A percentile compares a stretch with the other conserved stretches of the same genome.
These are phyloP conservation scores for Xyrauchen texanus DNA, from an alignment of 2,113 vertebrate species.

Conservation along the genomic window DNA sequence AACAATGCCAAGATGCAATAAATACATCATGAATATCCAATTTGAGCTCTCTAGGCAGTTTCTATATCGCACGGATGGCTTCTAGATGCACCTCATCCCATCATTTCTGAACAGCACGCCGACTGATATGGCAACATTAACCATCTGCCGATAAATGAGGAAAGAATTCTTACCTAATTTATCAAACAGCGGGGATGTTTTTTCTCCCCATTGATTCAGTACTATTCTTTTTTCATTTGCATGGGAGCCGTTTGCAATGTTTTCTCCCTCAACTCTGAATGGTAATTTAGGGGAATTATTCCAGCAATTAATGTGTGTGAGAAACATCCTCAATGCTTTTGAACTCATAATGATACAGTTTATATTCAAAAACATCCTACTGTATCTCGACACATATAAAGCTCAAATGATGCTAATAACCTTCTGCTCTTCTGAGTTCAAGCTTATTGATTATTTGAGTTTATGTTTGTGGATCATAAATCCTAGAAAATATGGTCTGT, in stretches of 20 bases:
- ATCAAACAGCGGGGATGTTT: slow-evolving; percentile 47
- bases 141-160: slow-evolving; percentile 53
- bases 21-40: slow-evolving; percentile 20
- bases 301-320: not conserved
- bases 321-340: not conserved
- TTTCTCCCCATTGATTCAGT: slow-evolving; percentile 43
- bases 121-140: slow-evolving; percentile 51
- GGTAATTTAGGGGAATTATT: slow-evolving; percentile 19
- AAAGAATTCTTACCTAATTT: slow-evolving; percentile 46
- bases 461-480: slow-evolving; percentile 23
- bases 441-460: slow-evolving; percentile 21
- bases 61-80: slow-evolving; percentile 8
- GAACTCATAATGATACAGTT: not conserved
- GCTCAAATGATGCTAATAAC: not conserved
- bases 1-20: slow-evolving; percentile 28
- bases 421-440: slow-evolving; percentile 16
- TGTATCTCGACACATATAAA: not conserved
- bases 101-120: slow-evolving; percentile 49
- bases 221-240: slow-evolving; percentile 47
- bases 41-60: slow-evolving; percentile 33
- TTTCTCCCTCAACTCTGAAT: slow-evolving; percentile 13
- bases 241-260: slow-evolving; percentile 26
- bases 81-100: slow-evolving; percentile 36
- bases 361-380: not conserved
- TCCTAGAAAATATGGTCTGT: slow-evolving; percentile 12